Conservation (phyloP, 2,797 vertebrate genomes). For the Echiichthys vipera region DNA sequence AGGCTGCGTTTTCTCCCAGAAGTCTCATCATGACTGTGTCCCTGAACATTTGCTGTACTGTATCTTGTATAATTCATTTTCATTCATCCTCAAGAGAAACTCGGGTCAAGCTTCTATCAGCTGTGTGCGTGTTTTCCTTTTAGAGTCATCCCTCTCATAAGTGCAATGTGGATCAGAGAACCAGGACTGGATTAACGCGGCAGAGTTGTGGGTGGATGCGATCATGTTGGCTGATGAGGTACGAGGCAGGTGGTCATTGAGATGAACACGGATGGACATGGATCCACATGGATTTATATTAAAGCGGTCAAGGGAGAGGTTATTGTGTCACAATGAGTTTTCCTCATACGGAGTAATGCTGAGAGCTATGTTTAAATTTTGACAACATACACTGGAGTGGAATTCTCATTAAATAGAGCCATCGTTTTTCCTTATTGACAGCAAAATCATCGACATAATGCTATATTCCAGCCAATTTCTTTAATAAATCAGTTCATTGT, state of each 20-base stretch:
- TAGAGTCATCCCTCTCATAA: neutral
- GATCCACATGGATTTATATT: neutral
- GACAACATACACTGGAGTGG: neutral
- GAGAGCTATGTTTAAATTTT: neutral
- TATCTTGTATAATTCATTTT: constrained; percentile 23
- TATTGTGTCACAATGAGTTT: neutral
- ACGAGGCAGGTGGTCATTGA: neutral
- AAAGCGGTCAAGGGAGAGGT: neutral
- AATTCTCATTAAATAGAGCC: neutral
- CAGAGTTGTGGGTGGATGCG: constrained; percentile 2
- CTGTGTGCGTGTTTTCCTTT: constrained; percentile 5
- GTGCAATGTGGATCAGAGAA: neutral
- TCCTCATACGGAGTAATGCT: neutral
- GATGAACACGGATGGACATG: too few relatives aligned
- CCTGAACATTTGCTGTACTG: neutral
- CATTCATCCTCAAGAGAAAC: constrained; percentile 31
- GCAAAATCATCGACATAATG: too few relatives aligned
- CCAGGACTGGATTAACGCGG: neutral
- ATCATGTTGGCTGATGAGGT: neutral
- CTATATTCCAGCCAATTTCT: too few relatives aligned
- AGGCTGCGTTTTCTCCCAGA: constrained; percentile 7
- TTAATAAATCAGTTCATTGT: neutral
- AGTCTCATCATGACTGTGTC: constrained; percentile 13
- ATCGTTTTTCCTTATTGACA: neutral
- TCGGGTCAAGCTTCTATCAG: neutral